Evolutionary conservation across 2,797 vertebrate species (phyloP).

Genomic region (Schizothorax lantsangensis): DNA sequence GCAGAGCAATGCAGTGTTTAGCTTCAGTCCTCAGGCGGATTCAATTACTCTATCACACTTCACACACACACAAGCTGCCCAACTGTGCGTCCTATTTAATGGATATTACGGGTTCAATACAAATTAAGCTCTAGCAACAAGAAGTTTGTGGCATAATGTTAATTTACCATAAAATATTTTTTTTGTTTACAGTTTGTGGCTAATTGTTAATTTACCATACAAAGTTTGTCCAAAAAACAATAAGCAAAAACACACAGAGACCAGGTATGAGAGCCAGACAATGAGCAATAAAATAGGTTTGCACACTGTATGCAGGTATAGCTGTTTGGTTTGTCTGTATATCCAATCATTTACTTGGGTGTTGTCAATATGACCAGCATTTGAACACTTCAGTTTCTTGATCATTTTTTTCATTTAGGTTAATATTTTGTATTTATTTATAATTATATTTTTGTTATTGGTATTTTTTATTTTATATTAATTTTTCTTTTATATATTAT

Average conservation of each 20-base stretch:
- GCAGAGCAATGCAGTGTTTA: background rate
- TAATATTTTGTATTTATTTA: background rate
- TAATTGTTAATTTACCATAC: too few species aligned
- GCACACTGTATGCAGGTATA: background rate
- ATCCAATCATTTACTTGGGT: background rate
- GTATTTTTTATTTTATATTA: too few species aligned
- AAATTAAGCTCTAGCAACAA: background rate
- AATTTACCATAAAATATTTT: background rate
- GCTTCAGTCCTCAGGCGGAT: background rate
- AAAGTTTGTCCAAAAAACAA: too few species aligned
- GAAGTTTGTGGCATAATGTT: background rate
- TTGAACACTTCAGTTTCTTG: too few species aligned
- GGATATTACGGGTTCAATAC: background rate
- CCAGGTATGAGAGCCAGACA: too few species aligned
- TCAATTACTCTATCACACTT: background rate
- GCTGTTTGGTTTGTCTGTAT: background rate
- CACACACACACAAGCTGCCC: slow-evolving; percentile 10
- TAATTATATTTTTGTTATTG: background rate
- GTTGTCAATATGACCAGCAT: too few species aligned
- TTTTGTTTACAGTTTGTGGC: too few species aligned
- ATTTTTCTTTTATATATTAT: too few species aligned
- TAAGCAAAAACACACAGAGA: background rate
- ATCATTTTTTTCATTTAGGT: too few species aligned
- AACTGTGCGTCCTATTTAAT: background rate
- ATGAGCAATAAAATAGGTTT: background rate